Evolutionary conservation across 2,113 vertebrate genomes (phyloP).

Genomic region (Zapornia atra): DNA sequence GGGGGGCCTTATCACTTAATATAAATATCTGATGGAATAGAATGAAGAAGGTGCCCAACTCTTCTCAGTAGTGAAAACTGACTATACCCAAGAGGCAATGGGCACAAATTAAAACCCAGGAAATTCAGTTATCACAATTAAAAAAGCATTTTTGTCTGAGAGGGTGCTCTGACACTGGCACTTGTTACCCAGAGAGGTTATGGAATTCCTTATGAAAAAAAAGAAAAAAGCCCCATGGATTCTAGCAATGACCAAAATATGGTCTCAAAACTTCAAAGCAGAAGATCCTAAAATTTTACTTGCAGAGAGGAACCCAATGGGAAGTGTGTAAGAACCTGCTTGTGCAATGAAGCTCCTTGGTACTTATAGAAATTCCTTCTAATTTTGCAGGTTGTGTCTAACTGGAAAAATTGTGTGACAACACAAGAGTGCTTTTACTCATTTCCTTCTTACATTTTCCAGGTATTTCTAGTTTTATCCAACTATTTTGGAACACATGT

Average conservation of each 20-base stretch:
- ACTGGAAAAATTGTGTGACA: not conserved
- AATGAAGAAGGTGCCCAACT: not conserved
- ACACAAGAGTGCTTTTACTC: not conserved
- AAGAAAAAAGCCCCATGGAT: not conserved
- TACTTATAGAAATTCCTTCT: not conserved
- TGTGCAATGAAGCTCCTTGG: not conserved
- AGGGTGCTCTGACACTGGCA: not conserved
- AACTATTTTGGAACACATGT: accelerated
- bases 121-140: not conserved
- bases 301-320: not conserved
- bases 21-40: not conserved
- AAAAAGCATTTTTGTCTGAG: not conserved
- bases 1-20: not conserved
- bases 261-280: not conserved
- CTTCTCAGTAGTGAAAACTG: not conserved
- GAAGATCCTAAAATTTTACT: not conserved
- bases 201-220: not conserved
- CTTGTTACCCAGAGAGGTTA: not conserved
- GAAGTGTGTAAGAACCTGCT: not conserved
- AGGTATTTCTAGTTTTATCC: not conserved
- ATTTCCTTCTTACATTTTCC: not conserved
- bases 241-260: not conserved
- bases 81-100: not conserved
- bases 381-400: not conserved
- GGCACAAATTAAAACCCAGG: not conserved